Conservation (phyloP, 2,797 vertebrate species). For the Onychomys arenicola region DNA sequence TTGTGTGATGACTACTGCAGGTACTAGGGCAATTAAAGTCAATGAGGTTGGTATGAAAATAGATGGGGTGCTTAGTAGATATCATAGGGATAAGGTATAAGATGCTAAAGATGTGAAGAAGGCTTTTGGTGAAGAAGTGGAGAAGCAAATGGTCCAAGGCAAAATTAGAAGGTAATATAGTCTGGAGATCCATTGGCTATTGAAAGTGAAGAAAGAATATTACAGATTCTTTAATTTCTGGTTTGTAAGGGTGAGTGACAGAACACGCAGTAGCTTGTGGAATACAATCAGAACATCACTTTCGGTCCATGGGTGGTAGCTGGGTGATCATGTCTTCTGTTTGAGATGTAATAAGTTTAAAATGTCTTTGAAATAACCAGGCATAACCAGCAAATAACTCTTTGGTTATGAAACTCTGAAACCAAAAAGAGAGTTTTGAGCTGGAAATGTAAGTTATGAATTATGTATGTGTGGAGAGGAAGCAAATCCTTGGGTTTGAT, state of each 20-base stretch:
- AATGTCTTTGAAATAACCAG: slow-evolving; percentile 32
- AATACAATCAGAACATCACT: not conserved
- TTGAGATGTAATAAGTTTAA: slow-evolving; percentile 25
- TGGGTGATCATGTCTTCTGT: not conserved
- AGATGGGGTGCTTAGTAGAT: not conserved
- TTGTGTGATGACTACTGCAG: not conserved
- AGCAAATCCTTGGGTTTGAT: slow-evolving; percentile 19
- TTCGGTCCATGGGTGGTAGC: not conserved
- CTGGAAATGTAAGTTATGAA: slow-evolving; percentile 42
- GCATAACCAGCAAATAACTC: not conserved
- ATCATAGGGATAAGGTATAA: not conserved
- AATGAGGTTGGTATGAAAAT: not conserved
- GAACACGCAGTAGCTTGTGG: not conserved
- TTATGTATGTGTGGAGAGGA: not conserved
- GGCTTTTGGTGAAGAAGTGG: not conserved
- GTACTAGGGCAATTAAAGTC: not conserved
- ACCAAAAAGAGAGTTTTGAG: slow-evolving; percentile 29
- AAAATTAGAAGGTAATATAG: not conserved
- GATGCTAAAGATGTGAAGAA: not conserved
- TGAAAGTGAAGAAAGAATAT: not conserved
- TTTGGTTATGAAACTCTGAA: slow-evolving; percentile 27
- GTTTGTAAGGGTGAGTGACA: not conserved
- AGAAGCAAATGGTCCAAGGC: not conserved
- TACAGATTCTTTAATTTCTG: not conserved
- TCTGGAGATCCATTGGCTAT: not conserved